These are phyloP conservation scores for Hemibagrus guttatus DNA, from an alignment of 2,797 vertebrate genomes.

Conservation along the genomic window DNA sequence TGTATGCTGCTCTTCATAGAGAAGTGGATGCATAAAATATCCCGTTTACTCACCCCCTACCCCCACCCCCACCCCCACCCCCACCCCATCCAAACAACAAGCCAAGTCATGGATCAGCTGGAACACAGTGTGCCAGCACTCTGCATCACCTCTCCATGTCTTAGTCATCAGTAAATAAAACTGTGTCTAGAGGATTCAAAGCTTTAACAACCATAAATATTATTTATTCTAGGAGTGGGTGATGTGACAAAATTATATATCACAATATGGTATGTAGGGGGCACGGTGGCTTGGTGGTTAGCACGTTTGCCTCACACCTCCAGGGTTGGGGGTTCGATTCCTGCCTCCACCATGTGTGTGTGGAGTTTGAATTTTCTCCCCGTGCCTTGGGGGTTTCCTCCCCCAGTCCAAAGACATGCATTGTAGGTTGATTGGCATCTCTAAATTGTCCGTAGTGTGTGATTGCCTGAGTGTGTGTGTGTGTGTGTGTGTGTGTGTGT, in stretches of 20 bases:
- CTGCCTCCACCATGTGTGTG: too few species aligned
- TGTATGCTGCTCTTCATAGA: constrained; percentile 9
- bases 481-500: too few species aligned
- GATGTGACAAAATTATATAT: neutral
- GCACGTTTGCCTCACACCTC: too few species aligned
- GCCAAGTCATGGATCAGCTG: neutral
- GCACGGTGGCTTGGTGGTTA: too few species aligned
- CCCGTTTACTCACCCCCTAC: neutral
- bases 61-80: neutral
- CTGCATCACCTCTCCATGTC: neutral
- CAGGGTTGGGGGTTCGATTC: too few species aligned
- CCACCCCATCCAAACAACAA: constrained; percentile 7
- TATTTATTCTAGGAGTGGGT: neutral
- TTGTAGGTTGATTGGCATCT: too few species aligned
- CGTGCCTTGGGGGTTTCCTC: too few species aligned
- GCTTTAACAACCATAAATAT: neutral
- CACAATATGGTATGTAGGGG: neutral
- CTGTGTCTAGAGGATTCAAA: neutral
- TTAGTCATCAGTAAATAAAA: constrained; percentile 4
- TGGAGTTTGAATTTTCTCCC: too few species aligned
- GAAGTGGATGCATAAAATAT: constrained; percentile 5
- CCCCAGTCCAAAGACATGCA: too few species aligned
- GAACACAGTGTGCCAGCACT: constrained; percentile 33
- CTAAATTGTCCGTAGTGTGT: too few species aligned
- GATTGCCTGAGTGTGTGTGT: too few species aligned